Base-by-base conservation (phyloP, 2,113 vertebrate species). In the Bungarus multicinctus region DNA sequence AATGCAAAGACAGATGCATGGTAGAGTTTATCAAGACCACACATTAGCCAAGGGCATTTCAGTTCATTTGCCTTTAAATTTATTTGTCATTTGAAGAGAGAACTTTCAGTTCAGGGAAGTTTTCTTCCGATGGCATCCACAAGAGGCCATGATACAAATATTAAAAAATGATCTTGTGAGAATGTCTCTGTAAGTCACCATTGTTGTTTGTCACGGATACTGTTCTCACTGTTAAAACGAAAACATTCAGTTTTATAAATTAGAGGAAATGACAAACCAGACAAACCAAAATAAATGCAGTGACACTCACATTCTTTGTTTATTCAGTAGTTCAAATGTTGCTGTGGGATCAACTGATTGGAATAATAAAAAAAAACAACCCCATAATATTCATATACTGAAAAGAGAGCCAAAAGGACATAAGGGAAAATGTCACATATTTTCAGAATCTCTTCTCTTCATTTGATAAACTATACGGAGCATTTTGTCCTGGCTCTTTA, bases 101-200 rank as follows among this genome's bases (percentile, higher is more conserved):
- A 86, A 8, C 0, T 0, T 30, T 30, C 0, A 18, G 18, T 25
- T 87, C 2, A 30, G 87, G 5, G 39, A 5, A 18, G 54, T 5
- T 0, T 60, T 64, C 23, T 20, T 4, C 52, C 0, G 0, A 87
- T 30, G 43, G 52, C 5, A 52, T 14, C 45, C 1, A 0, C 64
- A 1, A 16, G 45, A 50, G n/a, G 0, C 3, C 0, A 0, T 0
- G 58, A 9, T 11, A 30, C 2, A 57, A 85, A 50, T 8, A 58
- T 53, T 45, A 58, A 34, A 8, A 22, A 85, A 18, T 7, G 3
- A 58, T 81, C 34, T 81, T 22, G 34, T 81, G 74, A 43, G 74
- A 43, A 81, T 3, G 74, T 43, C 74, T 81, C 34, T 81, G 18
- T 9, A 81, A 39, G 34, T 81, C 74, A 22, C 18, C 2, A 22